A percentile compares a stretch with the other conserved stretches of the same genome.
Conservation (phyloP, 2,113 vertebrate species). For the Anguilla japonica region DNA sequence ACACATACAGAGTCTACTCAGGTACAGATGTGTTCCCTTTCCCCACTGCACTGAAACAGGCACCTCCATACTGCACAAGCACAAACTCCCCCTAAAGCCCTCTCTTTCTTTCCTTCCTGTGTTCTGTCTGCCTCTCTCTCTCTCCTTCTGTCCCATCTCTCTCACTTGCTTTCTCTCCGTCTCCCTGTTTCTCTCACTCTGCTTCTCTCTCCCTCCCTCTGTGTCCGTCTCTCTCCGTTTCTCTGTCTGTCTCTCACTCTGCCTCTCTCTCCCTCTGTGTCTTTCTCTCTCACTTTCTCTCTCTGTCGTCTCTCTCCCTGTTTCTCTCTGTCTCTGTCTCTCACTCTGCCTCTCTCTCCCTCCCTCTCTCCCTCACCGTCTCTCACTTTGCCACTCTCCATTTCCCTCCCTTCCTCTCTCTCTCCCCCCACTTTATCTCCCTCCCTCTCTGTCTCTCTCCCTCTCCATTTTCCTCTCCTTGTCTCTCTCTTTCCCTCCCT, state of each 20-base stretch:
- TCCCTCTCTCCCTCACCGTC: background rate
- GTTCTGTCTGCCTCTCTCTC: background rate
- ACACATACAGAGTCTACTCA: background rate
- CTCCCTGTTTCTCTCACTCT: background rate
- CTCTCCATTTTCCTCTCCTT: background rate
- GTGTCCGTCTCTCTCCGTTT: constrained; percentile 16
- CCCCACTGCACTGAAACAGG: background rate
- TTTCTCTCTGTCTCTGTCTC: background rate
- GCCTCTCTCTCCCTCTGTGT: background rate
- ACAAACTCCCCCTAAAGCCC: background rate
- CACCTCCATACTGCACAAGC: background rate
- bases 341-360: background rate
- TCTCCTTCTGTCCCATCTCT: background rate
- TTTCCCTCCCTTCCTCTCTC: too few species aligned
- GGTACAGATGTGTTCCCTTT: background rate
- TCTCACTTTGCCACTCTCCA: background rate
- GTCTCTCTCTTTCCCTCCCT: background rate
- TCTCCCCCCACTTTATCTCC: constrained; percentile 5
- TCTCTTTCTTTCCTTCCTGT: background rate
- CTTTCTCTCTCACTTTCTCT: too few species aligned
- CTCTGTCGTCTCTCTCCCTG: background rate
- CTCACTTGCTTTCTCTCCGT: background rate
- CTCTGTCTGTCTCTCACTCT: background rate
- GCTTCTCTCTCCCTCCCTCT: background rate
- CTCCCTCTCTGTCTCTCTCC: constrained; percentile 10